A percentile compares a stretch with the other conserved stretches of the same genome.
phyloP scores from a whole-genome alignment of 1,140 invertebrate species.

The Alviniconcha marisindica region DNA sequence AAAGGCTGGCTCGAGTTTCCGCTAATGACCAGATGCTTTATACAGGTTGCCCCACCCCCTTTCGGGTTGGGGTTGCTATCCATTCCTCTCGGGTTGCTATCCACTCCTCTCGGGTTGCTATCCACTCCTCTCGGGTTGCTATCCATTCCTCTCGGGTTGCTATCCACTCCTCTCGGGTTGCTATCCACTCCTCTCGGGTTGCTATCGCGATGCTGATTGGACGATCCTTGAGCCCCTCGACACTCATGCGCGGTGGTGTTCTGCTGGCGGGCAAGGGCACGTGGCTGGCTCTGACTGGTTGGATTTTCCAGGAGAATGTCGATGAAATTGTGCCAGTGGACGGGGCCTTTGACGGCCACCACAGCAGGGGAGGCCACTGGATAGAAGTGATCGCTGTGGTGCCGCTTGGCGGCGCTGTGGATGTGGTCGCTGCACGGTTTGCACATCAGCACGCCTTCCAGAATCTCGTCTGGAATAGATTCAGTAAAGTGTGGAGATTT shows the following conservation, averaged over 20 bases:
- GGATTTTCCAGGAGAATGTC: neutral
- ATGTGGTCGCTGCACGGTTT: neutral
- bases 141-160: too few relatives aligned
- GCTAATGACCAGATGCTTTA: neutral
- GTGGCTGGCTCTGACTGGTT: slow-evolving; percentile 1
- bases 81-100: too few relatives aligned
- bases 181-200: too few relatives aligned
- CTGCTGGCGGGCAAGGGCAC: neutral
- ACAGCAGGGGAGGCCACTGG: slow-evolving; percentile 2
- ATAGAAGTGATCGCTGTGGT: slow-evolving; percentile 17
- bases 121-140: too few relatives aligned
- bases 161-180: too few relatives aligned
- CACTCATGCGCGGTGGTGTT: neutral
- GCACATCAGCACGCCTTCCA: slow-evolving; percentile 17
- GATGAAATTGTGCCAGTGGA: slow-evolving; percentile 9
- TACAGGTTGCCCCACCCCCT: neutral
- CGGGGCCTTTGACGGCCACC: neutral
- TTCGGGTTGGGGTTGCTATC: too few relatives aligned
- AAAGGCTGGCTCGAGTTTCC: neutral
- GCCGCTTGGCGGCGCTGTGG: neutral
- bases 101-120: too few relatives aligned
- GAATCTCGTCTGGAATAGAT: slow-evolving; percentile 1
- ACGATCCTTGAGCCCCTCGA: neutral
- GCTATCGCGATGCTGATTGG: slow-evolving; percentile 7
- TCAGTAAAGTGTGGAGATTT: too few relatives aligned